These are phyloP conservation scores for Pelochelys cantorii DNA, from an alignment of 2,797 vertebrate species.

Conservation along the genomic window DNA sequence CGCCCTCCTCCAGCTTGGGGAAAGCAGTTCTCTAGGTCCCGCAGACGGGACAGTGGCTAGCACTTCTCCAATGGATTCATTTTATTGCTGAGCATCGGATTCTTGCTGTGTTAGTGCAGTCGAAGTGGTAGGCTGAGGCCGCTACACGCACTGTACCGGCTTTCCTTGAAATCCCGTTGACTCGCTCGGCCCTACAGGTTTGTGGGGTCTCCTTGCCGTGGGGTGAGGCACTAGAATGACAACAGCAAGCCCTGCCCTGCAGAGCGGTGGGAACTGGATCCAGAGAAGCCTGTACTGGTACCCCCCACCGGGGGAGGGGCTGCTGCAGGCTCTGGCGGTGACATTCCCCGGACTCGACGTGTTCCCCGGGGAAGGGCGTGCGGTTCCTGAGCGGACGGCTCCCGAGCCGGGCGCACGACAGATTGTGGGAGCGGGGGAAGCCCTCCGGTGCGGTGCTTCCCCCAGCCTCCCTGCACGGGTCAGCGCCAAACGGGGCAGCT, in stretches of 20 bases:
- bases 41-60: background rate
- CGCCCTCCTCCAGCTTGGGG: rapidly evolving
- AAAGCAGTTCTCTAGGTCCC: background rate
- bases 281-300: background rate
- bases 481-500: background rate
- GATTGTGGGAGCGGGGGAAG: background rate
- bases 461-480: background rate
- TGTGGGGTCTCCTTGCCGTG: background rate
- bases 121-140: background rate
- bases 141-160: background rate
- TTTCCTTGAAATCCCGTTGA: background rate
- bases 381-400: background rate
- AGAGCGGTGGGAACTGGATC: background rate
- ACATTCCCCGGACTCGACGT: background rate
- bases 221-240: background rate
- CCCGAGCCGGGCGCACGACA: background rate
- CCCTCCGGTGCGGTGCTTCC: background rate
- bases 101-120: background rate
- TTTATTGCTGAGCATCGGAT: background rate
- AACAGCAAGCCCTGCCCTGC: background rate
- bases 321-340: background rate
- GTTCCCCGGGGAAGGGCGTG: background rate
- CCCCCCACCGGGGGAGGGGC: background rate
- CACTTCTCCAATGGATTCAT: background rate
- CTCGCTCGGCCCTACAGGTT: background rate